A percentile compares a stretch with the other conserved stretches of the same genome.
These are phyloP conservation scores for cattle (Bos taurus) DNA, from an alignment of 2,113 vertebrate species.

Conservation along the genomic window ARS-UCD2.0 NC_037334.1:102391001-102391500, in stretches of 20 bases:
- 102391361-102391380: background rate
- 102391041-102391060: background rate
- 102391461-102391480: background rate
- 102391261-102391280: too few species aligned
- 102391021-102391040: background rate
- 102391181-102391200: background rate
- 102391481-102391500: background rate
- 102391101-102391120: background rate
- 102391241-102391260: background rate
- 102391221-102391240: background rate
- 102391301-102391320: background rate
- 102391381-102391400: background rate
- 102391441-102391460: background rate
- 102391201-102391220: background rate
- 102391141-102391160: background rate
- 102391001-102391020: background rate
- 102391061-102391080: background rate
- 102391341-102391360: background rate
- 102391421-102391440: background rate
- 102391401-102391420: background rate
- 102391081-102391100: background rate
- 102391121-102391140: background rate
- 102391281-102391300: too few species aligned
- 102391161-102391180: background rate
- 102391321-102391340: background rate